Evolutionary conservation across 1,140 invertebrate genomes (phyloP), one percentile per base, ranked within the genome.

Genomic region (Rhopalosiphum padi): DNA sequence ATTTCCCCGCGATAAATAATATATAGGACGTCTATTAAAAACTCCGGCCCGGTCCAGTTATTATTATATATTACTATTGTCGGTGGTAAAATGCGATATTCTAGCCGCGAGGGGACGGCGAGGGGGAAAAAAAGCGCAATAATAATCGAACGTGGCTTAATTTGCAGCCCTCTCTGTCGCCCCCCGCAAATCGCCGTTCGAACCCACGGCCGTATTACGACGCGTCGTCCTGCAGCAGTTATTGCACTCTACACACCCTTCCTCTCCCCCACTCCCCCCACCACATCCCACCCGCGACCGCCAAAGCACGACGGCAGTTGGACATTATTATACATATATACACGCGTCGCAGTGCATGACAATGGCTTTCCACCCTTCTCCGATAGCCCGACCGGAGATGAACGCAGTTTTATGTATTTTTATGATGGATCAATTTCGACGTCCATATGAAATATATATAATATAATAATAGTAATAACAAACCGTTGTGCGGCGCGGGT

Each of bases 351-450:
- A 89, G 87, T 35, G 25, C 48, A 87, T 87, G 88, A 89, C 88
- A 89, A 89, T 89, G 88, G 88, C 37, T 89, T 89, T 53, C 35
- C 88, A 89, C 88, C 88, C 48, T 89, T 55, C 51, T 53, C 30
- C 87, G n/a, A 53, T 18, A 11, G 46, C 21, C 87, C 35, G 51
- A 25, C 25, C 51, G 88, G 88, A 55, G 51, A 55, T 41, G 51
- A 53, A 89, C 35, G 88, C 35, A 53, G 35, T 89, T 89, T 89
- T 89, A 89, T 89, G 35, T 89, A 89, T 89, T 89, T 89, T 89
- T 89, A 89, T 89, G 88, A 89, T 89, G 88, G 88, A 89, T 89
- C 88, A 89, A 89, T 89, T 89, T 89, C 51, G 48, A 37, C n/a
- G 88, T 23, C 23, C 88, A 55, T 89, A 55, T n/a, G 30, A 89